These are phyloP conservation scores for Teinopalpus imperialis DNA, from an alignment of 2,888 invertebrate genomes.

Conservation along the genomic window DNA sequence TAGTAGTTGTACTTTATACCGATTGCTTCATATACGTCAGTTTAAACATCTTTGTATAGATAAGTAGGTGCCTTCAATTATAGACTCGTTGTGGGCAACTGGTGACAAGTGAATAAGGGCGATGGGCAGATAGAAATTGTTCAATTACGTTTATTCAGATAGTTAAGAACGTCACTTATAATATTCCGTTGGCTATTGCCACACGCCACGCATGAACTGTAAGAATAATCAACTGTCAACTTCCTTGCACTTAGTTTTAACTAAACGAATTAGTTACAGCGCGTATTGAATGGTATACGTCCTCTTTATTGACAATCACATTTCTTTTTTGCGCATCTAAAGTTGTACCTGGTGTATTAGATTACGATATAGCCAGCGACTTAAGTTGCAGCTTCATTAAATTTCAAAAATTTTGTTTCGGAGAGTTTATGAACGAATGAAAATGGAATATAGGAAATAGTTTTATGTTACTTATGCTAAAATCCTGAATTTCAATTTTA, in stretches of 20 bases:
- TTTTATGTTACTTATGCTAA: too few relatives aligned
- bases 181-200: conserved; percentile 61
- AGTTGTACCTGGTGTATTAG: too few relatives aligned
- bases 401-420: too few relatives aligned
- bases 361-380: too few relatives aligned
- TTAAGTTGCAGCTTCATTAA: too few relatives aligned
- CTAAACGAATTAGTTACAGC: conserved; percentile 1
- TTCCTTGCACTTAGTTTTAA: conserved; percentile 16
- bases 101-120: conserved; percentile 54
- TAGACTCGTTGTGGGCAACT: conserved; percentile 25
- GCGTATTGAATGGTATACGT: not conserved
- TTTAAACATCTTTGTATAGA: conserved; percentile 17
- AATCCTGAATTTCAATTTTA: too few relatives aligned
- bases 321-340: too few relatives aligned
- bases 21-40: not conserved
- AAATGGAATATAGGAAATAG: too few relatives aligned
- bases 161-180: conserved; percentile 75
- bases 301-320: too few relatives aligned
- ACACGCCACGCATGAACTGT: conserved; percentile 32
- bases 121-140: conserved; percentile 75
- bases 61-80: conserved; percentile 27
- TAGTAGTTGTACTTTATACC: too few relatives aligned
- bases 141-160: conserved; percentile 77
- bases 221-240: conserved; percentile 18
- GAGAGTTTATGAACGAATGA: too few relatives aligned